Conservation (phyloP, 2,797 vertebrate genomes). For the Chelonia mydas region DNA sequence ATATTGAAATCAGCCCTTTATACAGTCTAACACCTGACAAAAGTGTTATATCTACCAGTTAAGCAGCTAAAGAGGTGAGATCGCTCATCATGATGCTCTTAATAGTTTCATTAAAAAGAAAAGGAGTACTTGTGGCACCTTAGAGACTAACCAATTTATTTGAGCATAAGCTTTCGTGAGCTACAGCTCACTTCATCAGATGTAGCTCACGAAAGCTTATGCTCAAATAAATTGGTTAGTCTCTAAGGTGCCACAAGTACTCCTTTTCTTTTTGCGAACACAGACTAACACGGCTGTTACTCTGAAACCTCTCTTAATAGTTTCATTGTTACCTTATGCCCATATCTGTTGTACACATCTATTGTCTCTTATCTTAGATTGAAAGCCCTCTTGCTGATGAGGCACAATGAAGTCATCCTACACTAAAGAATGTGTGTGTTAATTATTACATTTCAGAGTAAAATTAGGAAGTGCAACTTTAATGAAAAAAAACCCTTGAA, state of each 20-base stretch:
- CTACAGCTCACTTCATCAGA: too few relatives aligned
- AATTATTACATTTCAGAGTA: constrained; percentile 55
- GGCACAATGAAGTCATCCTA: constrained; percentile 20
- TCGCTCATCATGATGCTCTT: background rate
- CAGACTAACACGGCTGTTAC: too few relatives aligned
- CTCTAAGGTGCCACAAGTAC: too few relatives aligned
- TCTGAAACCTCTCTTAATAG: constrained; percentile 24
- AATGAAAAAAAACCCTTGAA: constrained; percentile 33
- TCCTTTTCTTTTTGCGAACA: too few relatives aligned
- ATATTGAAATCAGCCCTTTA: background rate
- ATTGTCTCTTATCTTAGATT: background rate
- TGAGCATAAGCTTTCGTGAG: too few relatives aligned
- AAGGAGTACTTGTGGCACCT: too few relatives aligned
- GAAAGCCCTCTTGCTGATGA: background rate
- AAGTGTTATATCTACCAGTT: rapidly evolving
- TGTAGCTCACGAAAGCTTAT: too few relatives aligned
- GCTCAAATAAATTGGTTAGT: too few relatives aligned
- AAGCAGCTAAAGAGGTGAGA: background rate
- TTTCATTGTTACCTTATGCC: background rate
- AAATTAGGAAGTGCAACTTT: constrained; percentile 52
- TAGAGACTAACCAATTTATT: too few relatives aligned
- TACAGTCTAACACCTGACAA: background rate
- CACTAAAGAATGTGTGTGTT: constrained; percentile 23
- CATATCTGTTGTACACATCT: background rate
- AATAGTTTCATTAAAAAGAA: background rate